Evolutionary conservation across 1,140 invertebrate genomes (phyloP).

Genomic region (Micrasema longulum): DNA sequence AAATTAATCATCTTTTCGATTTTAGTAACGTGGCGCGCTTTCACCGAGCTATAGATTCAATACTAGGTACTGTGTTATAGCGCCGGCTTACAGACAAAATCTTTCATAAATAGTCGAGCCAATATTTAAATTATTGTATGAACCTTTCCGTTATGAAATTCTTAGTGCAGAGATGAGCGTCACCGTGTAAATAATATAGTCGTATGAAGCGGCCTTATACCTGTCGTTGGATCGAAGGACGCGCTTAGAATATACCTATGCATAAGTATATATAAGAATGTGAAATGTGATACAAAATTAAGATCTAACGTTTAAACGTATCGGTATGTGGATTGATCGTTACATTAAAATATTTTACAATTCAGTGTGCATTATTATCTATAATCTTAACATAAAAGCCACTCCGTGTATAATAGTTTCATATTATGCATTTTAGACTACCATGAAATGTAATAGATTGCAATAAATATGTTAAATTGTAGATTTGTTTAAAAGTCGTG

Average conservation of each 20-base stretch:
- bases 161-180: slow-evolving; percentile 1
- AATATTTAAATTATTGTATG: background rate
- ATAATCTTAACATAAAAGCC: too few relatives aligned
- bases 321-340: too few relatives aligned
- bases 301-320: slow-evolving; percentile 1
- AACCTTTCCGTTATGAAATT: too few relatives aligned
- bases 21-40: slow-evolving; percentile 13
- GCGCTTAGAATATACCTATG: too few relatives aligned
- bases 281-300: slow-evolving; percentile 30
- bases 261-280: slow-evolving; percentile 16
- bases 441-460: too few relatives aligned
- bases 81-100: slow-evolving; percentile 8
- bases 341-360: too few relatives aligned
- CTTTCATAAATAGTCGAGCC: background rate
- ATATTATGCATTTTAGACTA: too few relatives aligned
- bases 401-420: too few relatives aligned
- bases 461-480: too few relatives aligned
- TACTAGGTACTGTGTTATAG: background rate
- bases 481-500: too few relatives aligned
- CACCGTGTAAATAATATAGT: slow-evolving; percentile 4
- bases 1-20: slow-evolving; percentile 15
- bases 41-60: slow-evolving; percentile 1
- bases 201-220: slow-evolving; percentile 23
- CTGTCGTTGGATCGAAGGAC: background rate
- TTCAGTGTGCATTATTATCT: too few relatives aligned